These are phyloP conservation scores for Caenorhabditis zanzibari DNA, from an alignment of 2,888 invertebrate genomes.

Conservation along the genomic window DNA sequence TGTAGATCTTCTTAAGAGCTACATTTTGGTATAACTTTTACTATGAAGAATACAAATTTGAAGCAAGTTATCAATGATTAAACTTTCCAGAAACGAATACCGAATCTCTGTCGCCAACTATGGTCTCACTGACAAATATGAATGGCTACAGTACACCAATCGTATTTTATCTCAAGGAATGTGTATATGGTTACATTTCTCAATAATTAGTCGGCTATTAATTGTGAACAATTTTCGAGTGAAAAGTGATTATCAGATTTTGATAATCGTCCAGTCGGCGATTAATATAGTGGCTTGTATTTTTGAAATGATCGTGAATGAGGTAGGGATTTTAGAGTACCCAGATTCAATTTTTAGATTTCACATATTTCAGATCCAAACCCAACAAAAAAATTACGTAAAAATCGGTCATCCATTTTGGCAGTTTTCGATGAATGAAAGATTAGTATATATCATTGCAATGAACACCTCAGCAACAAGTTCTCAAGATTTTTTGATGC, in stretches of 20 bases:
- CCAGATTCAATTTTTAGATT: background rate
- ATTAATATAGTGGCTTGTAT: slow-evolving; percentile 25
- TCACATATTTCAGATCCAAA: slow-evolving; percentile 42
- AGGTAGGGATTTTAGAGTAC: slow-evolving; percentile 20
- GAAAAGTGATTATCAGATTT: slow-evolving; percentile 44
- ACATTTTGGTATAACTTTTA: too few species aligned
- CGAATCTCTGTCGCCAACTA: slow-evolving; percentile 2
- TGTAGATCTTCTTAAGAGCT: too few species aligned
- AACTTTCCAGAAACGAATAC: background rate
- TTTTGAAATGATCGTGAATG: slow-evolving; percentile 37
- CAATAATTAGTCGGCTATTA: slow-evolving; percentile 12
- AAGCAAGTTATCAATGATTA: too few species aligned
- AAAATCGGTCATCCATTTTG: slow-evolving; percentile 57
- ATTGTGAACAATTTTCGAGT: slow-evolving; percentile 16
- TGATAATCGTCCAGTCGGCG: slow-evolving; percentile 32
- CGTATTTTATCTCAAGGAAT: slow-evolving; percentile 3
- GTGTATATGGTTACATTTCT: slow-evolving; percentile 27
- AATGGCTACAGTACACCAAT: slow-evolving; percentile 33
- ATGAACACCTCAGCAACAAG: slow-evolving; percentile 1
- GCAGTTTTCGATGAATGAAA: slow-evolving; percentile 26
- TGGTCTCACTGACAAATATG: slow-evolving; percentile 7
- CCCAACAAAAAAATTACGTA: slow-evolving; percentile 1
- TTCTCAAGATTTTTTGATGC: slow-evolving; percentile 48
- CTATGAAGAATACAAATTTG: too few species aligned
- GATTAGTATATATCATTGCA: background rate